phyloP scores from a whole-genome alignment of 1,140 invertebrate genomes.

The Vanessa tameamea region DNA sequence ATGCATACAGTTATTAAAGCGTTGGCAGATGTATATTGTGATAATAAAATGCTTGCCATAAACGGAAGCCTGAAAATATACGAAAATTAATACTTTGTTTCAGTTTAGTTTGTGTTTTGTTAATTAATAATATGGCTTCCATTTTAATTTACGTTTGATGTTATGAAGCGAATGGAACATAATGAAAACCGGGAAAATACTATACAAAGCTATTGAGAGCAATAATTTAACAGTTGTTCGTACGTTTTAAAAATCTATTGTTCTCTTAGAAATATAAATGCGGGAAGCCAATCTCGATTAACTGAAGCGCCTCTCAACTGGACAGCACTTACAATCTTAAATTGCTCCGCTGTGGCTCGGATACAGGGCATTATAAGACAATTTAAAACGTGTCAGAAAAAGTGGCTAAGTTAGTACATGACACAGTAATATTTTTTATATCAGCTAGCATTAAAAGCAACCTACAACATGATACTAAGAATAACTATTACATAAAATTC shows the following conservation, averaged over 20 bases:
- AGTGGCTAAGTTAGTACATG: background rate
- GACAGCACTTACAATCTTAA: constrained; percentile 15
- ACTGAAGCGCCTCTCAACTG: constrained; percentile 12
- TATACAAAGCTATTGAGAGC: background rate
- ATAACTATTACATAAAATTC: too few relatives aligned
- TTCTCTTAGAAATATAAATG: constrained; percentile 18
- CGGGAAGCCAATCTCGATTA: constrained; percentile 8
- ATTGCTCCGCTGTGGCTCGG: constrained; percentile 15
- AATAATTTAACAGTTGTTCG: constrained; percentile 2
- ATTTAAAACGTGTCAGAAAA: constrained; percentile 27
- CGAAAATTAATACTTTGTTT: too few relatives aligned
- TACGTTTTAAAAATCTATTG: constrained; percentile 15
- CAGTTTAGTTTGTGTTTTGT: too few relatives aligned
- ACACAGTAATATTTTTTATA: background rate
- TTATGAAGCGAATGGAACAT: background rate
- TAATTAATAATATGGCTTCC: background rate
- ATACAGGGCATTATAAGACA: constrained; percentile 22
- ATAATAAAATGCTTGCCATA: background rate
- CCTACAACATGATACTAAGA: too few relatives aligned
- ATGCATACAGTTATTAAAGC: background rate
- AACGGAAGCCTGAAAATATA: background rate
- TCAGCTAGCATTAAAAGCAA: too few relatives aligned
- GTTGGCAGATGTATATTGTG: background rate
- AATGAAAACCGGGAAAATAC: background rate
- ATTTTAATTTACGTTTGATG: background rate